A percentile compares a stretch with the other conserved stretches of the same genome.
Conservation (phyloP, 2,888 invertebrate genomes). For the Tholera decimalis region DNA sequence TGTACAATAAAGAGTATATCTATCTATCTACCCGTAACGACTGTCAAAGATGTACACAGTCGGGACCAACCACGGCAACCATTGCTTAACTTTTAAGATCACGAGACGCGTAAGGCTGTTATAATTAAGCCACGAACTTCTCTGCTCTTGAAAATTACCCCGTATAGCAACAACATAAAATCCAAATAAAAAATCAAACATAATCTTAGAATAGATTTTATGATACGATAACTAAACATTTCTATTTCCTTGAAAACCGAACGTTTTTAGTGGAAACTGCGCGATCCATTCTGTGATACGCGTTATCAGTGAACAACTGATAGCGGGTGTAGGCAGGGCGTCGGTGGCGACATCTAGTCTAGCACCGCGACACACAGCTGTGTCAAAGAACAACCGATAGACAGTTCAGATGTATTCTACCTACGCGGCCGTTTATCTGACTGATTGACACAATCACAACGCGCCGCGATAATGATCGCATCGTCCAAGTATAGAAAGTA, state of each 20-base stretch:
- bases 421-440: conserved; percentile 62
- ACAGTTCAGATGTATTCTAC: conserved; percentile 44
- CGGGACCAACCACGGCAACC: too few species aligned
- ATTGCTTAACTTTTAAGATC: too few species aligned
- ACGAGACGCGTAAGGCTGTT: too few species aligned
- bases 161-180: conserved; percentile 54
- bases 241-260: conserved; percentile 67
- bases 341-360: conserved; percentile 82
- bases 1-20: too few species aligned
- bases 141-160: too few species aligned
- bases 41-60: too few species aligned
- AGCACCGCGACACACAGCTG: conserved; percentile 50
- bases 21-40: too few species aligned
- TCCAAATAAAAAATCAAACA: conserved; percentile 55
- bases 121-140: too few species aligned
- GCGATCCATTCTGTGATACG: conserved; percentile 71
- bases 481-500: conserved; percentile 64
- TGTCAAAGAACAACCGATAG: conserved; percentile 58
- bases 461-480: conserved; percentile 63
- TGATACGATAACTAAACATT: conserved; percentile 63
- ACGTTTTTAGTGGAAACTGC: conserved; percentile 70
- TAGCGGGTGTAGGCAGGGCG: conserved; percentile 72
- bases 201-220: conserved; percentile 62
- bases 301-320: conserved; percentile 76
- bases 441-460: conserved; percentile 72